Conservation (phyloP, 2,888 invertebrate genomes). For the Dicyrtomina minuta region DNA sequence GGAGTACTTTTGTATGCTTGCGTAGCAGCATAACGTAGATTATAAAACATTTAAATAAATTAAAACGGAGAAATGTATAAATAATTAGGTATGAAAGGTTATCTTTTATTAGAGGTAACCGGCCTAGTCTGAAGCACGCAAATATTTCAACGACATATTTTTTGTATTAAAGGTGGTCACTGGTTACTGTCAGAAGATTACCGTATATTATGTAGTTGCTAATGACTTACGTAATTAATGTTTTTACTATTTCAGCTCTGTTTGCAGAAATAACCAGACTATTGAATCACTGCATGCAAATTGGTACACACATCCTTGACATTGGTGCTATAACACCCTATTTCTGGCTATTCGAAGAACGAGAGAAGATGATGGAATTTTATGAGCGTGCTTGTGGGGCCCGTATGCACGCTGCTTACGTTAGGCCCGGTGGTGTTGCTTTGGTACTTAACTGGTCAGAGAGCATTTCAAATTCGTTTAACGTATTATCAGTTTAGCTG, state of each 20-base stretch:
- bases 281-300: slow-evolving; percentile 95
- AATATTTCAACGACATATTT: not conserved
- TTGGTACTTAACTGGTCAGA: too few relatives aligned
- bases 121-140: too few relatives aligned
- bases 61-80: too few relatives aligned
- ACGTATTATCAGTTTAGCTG: too few relatives aligned
- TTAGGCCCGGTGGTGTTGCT: slow-evolving; percentile 94
- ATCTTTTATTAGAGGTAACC: too few relatives aligned
- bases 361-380: slow-evolving; percentile 99
- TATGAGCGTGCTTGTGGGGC: slow-evolving; percentile 98
- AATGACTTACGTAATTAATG: not conserved
- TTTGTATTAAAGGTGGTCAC: not conserved
- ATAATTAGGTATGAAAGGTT: too few relatives aligned
- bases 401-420: slow-evolving; percentile 97
- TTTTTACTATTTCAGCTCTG: slow-evolving; percentile 65
- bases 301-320: slow-evolving; percentile 95
- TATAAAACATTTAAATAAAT: too few relatives aligned
- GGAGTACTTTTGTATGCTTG: not conserved
- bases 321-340: slow-evolving; percentile 97
- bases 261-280: slow-evolving; percentile 95
- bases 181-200: too few relatives aligned
- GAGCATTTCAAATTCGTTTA: too few relatives aligned
- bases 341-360: slow-evolving; percentile 98
- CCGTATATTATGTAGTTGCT: too few relatives aligned
- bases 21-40: not conserved